A percentile compares a stretch with the other conserved stretches of the same genome.
phyloP scores from a whole-genome alignment of 2,113 vertebrate genomes.

The Halichoerus grypus region DNA sequence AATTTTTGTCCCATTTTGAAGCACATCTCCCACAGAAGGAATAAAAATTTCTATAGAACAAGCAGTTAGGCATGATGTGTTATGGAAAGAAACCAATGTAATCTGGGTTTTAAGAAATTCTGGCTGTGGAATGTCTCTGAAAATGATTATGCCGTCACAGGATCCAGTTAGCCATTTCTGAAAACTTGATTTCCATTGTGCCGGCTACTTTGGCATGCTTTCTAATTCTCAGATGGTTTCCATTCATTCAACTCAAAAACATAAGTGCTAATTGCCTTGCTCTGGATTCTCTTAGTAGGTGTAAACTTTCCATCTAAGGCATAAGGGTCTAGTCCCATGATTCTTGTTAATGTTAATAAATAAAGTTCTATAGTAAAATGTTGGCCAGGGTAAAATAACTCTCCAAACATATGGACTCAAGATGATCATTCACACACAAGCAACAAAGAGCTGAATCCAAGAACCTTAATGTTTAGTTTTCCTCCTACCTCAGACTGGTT shows the following conservation, averaged over 20 bases:
- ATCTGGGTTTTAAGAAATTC: constrained; percentile 50
- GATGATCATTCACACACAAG: constrained; percentile 62
- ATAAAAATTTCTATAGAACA: not conserved
- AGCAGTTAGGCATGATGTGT: not conserved
- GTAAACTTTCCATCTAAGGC: constrained; percentile 72
- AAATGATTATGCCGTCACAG: constrained; percentile 23
- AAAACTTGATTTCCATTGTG: constrained; percentile 52
- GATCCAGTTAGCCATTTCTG: constrained; percentile 23
- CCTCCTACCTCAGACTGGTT: not conserved
- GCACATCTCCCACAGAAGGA: not conserved
- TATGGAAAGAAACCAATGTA: not conserved
- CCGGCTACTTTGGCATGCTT: constrained; percentile 35
- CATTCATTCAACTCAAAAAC: constrained; percentile 56
- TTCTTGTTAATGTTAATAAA: constrained; percentile 77
- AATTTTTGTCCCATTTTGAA: not conserved
- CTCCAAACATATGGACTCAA: constrained; percentile 72
- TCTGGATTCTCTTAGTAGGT: constrained; percentile 74
- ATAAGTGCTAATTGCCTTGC: constrained; percentile 75
- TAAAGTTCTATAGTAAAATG: constrained; percentile 62
- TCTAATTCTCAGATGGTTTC: constrained; percentile 72
- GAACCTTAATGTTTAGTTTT: not conserved
- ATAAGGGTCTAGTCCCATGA: constrained; percentile 55
- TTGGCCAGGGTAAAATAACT: constrained; percentile 59
- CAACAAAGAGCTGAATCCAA: constrained; percentile 53
- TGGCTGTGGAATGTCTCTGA: constrained; percentile 43